phyloP scores from a whole-genome alignment of 2,113 vertebrate genomes.

The Macquaria ambigua region DNA sequence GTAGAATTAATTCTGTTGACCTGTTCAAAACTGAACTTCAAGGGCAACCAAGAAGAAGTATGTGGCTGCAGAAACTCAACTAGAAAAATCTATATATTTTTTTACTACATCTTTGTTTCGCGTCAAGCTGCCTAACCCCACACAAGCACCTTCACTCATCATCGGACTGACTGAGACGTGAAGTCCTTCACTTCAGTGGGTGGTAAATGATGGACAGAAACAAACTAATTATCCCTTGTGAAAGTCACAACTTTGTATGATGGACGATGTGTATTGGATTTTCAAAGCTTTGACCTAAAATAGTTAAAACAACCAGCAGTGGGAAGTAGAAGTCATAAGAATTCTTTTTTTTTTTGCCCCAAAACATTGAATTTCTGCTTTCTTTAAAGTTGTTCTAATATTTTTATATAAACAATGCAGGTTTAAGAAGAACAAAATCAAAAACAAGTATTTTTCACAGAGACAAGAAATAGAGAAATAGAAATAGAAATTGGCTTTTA shows the following conservation, averaged over 20 bases:
- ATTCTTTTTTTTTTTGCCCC: too few relatives aligned
- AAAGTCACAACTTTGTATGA: background rate
- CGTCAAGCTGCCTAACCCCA: background rate
- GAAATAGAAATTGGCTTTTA: too few relatives aligned
- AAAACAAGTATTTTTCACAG: too few relatives aligned
- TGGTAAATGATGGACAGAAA: background rate
- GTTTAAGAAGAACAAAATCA: background rate
- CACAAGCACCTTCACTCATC: background rate
- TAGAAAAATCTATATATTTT: background rate
- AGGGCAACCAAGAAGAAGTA: background rate
- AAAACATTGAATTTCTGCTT: too few relatives aligned
- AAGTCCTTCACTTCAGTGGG: background rate
- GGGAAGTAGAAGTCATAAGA: too few relatives aligned
- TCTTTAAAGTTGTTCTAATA: too few relatives aligned
- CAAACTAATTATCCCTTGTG: background rate
- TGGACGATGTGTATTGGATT: background rate
- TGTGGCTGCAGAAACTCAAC: background rate
- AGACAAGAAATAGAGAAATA: too few relatives aligned
- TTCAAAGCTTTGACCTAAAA: background rate
- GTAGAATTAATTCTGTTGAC: background rate
- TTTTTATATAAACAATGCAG: background rate
- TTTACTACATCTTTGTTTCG: background rate
- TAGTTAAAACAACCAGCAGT: too few relatives aligned
- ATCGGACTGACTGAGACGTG: background rate
- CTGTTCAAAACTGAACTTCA: background rate